A percentile compares a stretch with the other conserved stretches of the same genome.
Conservation (phyloP, 2,888 invertebrate species). For the Yponomeuta sedellus region DNA sequence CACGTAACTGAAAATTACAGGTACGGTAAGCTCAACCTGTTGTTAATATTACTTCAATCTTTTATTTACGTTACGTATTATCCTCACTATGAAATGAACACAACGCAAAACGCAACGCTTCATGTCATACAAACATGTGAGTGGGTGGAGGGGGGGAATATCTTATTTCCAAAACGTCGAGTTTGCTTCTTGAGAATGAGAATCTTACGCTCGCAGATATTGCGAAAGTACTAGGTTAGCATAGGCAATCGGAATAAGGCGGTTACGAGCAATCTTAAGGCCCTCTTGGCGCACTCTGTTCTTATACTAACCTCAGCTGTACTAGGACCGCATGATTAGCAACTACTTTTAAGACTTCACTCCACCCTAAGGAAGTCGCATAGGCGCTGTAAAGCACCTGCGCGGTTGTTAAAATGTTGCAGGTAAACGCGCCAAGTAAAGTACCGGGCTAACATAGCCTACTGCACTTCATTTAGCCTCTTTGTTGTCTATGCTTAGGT, state of each 20-base stretch:
- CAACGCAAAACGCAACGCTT: too few relatives aligned
- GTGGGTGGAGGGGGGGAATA: too few relatives aligned
- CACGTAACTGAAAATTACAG: too few relatives aligned
- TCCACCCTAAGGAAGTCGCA: background rate
- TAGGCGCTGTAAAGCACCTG: background rate
- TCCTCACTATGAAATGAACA: too few relatives aligned
- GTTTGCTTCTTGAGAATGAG: too few relatives aligned
- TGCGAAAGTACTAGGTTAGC: background rate
- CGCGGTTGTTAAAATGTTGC: background rate
- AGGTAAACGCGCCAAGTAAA: constrained; percentile 27
- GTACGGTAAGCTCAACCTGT: too few relatives aligned
- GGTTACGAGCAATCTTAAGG: background rate
- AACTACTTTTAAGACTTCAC: background rate
- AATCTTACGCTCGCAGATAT: background rate
- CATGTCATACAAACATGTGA: too few relatives aligned
- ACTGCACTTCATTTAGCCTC: background rate
- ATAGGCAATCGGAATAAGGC: background rate
- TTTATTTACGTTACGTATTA: too few relatives aligned
- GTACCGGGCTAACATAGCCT: constrained; percentile 19
- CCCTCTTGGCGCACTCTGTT: background rate
- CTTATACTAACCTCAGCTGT: background rate
- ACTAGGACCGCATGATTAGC: background rate
- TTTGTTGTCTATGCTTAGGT: background rate
- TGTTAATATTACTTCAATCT: too few relatives aligned
- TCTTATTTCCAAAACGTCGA: too few relatives aligned